Base-by-base conservation (phyloP, 35 echinoderm and acorn worm genomes). In the Acanthaster planci region DNA sequence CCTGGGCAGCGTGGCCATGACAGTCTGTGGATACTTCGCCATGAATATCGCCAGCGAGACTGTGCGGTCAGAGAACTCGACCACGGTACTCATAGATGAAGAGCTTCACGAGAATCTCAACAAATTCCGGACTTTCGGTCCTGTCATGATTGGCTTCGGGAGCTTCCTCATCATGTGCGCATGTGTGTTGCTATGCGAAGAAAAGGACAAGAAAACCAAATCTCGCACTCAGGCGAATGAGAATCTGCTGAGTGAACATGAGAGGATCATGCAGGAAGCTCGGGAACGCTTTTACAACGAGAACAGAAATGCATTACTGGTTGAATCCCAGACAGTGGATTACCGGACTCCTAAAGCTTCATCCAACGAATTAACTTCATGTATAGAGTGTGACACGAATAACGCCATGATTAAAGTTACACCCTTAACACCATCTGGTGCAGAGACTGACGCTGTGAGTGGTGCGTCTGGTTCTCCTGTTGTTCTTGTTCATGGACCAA, bases 161-260 rank as follows among this genome's bases (percentile, higher is more conserved):
- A 56, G 64, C 0, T 94, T 94, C 50, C 85, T 94, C 30, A 85
- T 88, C 14, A 86, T 94, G 84, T 94, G 92, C 78, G 92, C 92
- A 51, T 94, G 92, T 76, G 92, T 94, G 36, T 79, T 94, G 52
- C 77, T 94, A 78, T 94, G 92, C 53, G 92, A 94, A 36, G 92
- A 87, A 1, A 87, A 84, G 2, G 92, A 92, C 52, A 76, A 76
- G n/a, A 51, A 82, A 2, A 86, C 81, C 19, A 76, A 85, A 56
- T 51, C 40, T 19, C 39, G 51, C 10, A 84, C 86, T 76, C 53
- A 78, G 8, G 87, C 86, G 10, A 55, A 15, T 6, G 67, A 60
- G 51, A 89, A 89, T 39, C 80, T 68, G 17, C 77, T 89, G 2
- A 60, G 14, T 15, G 79, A 77, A 21, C 79, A 89, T 19, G 40